These are phyloP conservation scores for Ernsta delagoae DNA, from an alignment of 2,888 invertebrate genomes.

Conservation along the genomic window DNA sequence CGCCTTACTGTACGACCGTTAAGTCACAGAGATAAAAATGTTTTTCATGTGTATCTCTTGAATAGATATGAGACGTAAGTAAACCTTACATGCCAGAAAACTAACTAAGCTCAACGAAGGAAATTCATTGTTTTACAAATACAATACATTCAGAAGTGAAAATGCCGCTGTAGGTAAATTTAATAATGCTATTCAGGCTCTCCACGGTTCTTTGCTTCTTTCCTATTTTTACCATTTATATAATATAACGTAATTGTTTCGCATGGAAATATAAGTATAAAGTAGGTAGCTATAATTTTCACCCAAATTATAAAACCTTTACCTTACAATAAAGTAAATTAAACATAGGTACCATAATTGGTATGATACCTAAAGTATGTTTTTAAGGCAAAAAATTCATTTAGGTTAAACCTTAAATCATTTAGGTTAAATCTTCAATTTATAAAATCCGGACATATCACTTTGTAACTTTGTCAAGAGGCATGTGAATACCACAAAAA, in stretches of 20 bases:
- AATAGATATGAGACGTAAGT: constrained; percentile 33
- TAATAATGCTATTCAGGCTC: constrained; percentile 22
- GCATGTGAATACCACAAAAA: too few species aligned
- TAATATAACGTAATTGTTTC: background rate
- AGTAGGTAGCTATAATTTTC: too few species aligned
- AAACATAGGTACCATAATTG: too few species aligned
- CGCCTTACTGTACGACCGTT: constrained; percentile 25
- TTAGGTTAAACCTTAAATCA: too few species aligned
- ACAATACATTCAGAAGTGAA: constrained; percentile 21
- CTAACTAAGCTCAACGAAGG: constrained; percentile 32
- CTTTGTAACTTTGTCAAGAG: too few species aligned
- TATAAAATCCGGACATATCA: too few species aligned
- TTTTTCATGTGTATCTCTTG: constrained; percentile 13
- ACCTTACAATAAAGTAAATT: too few species aligned
- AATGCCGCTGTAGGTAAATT: constrained; percentile 11
- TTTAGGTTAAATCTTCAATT: too few species aligned
- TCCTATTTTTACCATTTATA: background rate
- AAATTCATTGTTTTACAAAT: constrained; percentile 34
- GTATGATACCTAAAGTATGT: too few species aligned
- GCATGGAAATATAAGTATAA: too few species aligned
- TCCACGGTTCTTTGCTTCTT: background rate
- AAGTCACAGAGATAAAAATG: constrained; percentile 28
- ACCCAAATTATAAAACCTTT: too few species aligned
- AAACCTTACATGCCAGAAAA: constrained; percentile 31
- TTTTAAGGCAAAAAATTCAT: too few species aligned